These are phyloP conservation scores for Drosophila ananassae DNA, from an alignment of 1,140 invertebrate genomes.

Conservation along the genomic window DNA sequence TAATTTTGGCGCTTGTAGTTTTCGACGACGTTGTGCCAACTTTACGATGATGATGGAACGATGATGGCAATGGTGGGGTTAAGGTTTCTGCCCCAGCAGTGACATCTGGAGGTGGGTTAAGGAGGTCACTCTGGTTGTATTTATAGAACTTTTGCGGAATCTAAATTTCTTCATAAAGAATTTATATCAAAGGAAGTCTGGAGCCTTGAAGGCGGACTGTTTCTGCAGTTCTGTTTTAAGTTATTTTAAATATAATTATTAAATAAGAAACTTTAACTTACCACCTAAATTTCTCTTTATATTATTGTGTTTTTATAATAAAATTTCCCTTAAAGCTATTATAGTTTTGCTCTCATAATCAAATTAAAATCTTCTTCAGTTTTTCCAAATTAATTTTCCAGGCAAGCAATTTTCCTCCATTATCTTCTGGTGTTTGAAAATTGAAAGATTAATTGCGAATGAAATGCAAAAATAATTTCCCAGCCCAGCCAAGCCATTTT, in stretches of 20 bases:
- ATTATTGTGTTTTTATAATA: not conserved
- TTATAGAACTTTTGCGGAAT: slow-evolving; percentile 43
- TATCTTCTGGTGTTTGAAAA: slow-evolving; percentile 44
- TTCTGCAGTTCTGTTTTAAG: not conserved
- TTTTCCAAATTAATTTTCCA: not conserved
- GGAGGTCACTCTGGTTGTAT: slow-evolving; percentile 15
- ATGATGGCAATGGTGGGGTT: slow-evolving; percentile 6
- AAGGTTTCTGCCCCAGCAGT: not conserved
- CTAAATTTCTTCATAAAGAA: slow-evolving; percentile 46
- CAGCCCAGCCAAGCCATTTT: slow-evolving; percentile 20
- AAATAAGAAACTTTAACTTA: not conserved
- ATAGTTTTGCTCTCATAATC: not conserved
- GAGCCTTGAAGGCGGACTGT: not conserved
- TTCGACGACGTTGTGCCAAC: slow-evolving; percentile 27
- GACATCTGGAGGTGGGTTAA: not conserved
- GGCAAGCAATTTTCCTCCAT: slow-evolving; percentile 43
- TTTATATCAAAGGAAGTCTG: slow-evolving; percentile 31
- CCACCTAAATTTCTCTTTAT: not conserved
- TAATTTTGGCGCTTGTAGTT: slow-evolving; percentile 50
- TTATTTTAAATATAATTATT: not conserved
- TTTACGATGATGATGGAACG: slow-evolving; percentile 41
- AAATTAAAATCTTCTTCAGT: not conserved
- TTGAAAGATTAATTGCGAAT: slow-evolving; percentile 50
- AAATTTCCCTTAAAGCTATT: not conserved
- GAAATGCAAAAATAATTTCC: slow-evolving; percentile 53